Percentiles rank a stretch among this genome's conserved stretches.
Conservation (phyloP, 2,888 invertebrate genomes). For the Drosophila longiperda region DNA sequence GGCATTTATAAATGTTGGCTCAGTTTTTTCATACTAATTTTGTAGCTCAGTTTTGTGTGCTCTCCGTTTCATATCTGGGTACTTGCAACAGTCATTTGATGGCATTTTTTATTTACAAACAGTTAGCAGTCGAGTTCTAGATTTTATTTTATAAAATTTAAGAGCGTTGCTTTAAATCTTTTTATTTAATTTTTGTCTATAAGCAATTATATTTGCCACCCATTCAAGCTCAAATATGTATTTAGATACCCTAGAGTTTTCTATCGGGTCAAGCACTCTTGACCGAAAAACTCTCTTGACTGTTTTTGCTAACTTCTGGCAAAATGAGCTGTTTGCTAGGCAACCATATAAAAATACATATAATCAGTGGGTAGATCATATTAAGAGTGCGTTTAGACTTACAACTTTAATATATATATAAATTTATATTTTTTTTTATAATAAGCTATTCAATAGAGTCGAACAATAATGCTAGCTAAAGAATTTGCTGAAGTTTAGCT, state of each 20-base stretch:
- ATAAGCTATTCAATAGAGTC: not conserved
- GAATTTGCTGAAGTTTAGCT: too few species aligned
- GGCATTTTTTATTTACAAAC: not conserved
- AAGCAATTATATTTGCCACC: not conserved
- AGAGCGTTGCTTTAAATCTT: not conserved
- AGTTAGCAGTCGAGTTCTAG: not conserved
- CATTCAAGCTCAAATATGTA: not conserved
- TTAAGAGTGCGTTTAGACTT: too few species aligned
- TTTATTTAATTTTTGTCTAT: not conserved
- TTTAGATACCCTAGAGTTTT: not conserved
- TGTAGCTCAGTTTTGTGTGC: not conserved
- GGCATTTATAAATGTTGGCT: constrained; percentile 10
- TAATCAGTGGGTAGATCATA: not conserved
- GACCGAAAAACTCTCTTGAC: not conserved
- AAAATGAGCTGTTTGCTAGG: not conserved
- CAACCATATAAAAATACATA: not conserved
- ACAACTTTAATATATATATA: not conserved
- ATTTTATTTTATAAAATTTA: not conserved
- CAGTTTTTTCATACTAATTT: not conserved
- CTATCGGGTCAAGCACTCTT: not conserved
- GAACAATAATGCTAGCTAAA: not conserved
- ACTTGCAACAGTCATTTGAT: not conserved
- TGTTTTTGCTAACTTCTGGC: not conserved
- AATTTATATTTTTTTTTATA: not conserved
- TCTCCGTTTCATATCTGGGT: not conserved